phyloP scores from a whole-genome alignment of 2,113 vertebrate species.

The Clarias macrocephalus region DNA sequence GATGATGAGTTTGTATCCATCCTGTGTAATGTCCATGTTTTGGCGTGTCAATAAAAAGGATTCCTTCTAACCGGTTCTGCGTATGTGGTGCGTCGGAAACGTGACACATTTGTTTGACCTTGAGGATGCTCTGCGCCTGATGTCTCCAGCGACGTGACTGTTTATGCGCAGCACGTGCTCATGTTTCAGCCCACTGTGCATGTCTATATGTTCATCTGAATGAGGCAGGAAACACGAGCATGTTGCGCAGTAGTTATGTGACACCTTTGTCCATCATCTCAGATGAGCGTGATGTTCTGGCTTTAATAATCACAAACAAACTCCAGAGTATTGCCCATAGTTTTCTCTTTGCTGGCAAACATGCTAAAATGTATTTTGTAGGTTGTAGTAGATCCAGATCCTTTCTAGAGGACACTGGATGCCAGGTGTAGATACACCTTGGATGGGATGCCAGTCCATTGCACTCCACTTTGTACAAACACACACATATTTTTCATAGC shows the following conservation, averaged over 20 bases:
- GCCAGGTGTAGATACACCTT: not conserved
- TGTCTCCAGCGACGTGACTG: conserved; percentile 2
- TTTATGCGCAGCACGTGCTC: conserved; percentile 47
- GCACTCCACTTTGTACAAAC: not conserved
- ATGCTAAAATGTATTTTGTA: not conserved
- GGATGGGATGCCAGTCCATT: not conserved
- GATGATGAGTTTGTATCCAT: conserved; percentile 15
- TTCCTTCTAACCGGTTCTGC: not conserved
- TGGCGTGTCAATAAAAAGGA: not conserved
- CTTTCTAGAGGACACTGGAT: not conserved
- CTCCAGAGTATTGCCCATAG: not conserved
- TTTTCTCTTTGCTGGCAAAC: not conserved
- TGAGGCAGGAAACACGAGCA: conserved; percentile 6
- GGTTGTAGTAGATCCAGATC: not conserved
- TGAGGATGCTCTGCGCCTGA: conserved; percentile 47
- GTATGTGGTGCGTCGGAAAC: conserved; percentile 12
- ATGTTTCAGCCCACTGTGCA: conserved; percentile 31
- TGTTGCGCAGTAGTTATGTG: not conserved
- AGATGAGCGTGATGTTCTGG: not conserved
- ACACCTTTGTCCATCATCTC: not conserved
- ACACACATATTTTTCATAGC: not conserved
- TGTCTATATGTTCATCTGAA: conserved; percentile 10
- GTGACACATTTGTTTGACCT: conserved; percentile 54
- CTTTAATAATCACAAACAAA: not conserved
- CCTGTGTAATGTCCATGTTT: not conserved